Conservation (phyloP, 2,888 invertebrate species). For the Miltochrista miniata region DNA sequence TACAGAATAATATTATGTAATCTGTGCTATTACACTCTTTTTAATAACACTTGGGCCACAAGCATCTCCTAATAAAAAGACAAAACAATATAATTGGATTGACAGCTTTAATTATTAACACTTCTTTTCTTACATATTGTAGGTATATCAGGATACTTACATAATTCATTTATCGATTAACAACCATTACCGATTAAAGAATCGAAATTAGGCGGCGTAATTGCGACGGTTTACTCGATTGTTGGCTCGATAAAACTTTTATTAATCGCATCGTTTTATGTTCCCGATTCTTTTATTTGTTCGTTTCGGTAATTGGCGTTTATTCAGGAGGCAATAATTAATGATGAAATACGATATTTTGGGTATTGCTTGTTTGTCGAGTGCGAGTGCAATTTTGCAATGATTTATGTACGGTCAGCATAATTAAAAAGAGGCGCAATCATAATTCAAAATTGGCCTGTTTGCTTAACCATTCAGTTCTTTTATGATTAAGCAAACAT, state of each 20-base stretch:
- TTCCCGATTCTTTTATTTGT: conserved; percentile 57
- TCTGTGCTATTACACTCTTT: too few relatives aligned
- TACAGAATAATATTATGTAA: too few relatives aligned
- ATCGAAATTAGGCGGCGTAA: conserved; percentile 66
- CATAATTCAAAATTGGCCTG: too few relatives aligned
- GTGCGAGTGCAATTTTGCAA: conserved; percentile 21
- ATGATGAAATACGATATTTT: conserved; percentile 74
- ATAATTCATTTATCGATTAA: conserved; percentile 35
- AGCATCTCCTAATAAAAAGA: too few relatives aligned
- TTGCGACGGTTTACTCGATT: conserved; percentile 53
- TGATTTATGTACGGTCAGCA: neutral
- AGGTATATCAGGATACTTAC: too few relatives aligned
- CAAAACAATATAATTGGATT: too few relatives aligned
- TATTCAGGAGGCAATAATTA: conserved; percentile 70
- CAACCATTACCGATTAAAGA: conserved; percentile 51
- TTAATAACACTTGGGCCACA: too few relatives aligned
- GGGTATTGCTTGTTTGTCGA: conserved; percentile 47
- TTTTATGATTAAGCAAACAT: too few relatives aligned
- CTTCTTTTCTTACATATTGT: too few relatives aligned
- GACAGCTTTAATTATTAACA: too few relatives aligned
- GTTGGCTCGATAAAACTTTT: conserved; percentile 57
- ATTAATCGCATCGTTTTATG: conserved; percentile 54
- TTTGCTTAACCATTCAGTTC: too few relatives aligned
- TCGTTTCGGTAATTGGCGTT: conserved; percentile 72
- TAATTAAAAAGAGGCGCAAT: too few relatives aligned